Conservation (phyloP, 2,888 invertebrate genomes). For the Pyralis farinalis region DNA sequence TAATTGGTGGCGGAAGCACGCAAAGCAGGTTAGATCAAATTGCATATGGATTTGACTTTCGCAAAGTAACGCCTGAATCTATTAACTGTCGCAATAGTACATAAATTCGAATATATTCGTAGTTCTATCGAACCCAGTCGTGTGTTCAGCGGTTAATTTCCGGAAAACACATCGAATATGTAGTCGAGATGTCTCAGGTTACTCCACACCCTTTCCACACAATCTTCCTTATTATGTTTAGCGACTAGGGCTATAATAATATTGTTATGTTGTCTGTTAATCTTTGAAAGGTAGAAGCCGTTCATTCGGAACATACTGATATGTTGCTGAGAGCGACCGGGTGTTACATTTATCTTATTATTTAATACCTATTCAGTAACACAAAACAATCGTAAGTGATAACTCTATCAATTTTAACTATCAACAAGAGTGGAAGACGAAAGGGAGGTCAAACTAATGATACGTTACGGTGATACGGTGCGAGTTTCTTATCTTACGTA, state of each 20-base stretch:
- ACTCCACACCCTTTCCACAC: conserved; percentile 10
- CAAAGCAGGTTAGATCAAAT: no score
- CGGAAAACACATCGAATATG: conserved; percentile 15
- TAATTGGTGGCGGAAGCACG: no score
- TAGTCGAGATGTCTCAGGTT: conserved; percentile 14
- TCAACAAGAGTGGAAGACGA: conserved; percentile 34
- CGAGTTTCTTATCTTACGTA: conserved; percentile 34
- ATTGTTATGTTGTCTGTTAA: neutral
- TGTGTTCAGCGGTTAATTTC: conserved; percentile 13
- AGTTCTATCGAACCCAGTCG: neutral
- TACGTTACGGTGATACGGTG: conserved; percentile 33
- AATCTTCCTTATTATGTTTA: neutral
- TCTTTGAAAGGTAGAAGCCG: neutral
- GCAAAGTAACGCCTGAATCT: no score
- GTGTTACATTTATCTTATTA: neutral
- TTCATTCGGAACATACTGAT: neutral
- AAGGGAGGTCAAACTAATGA: conserved; percentile 47
- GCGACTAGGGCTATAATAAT: neutral
- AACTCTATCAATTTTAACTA: conserved; percentile 39
- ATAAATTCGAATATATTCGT: no score
- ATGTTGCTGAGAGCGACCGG: neutral
- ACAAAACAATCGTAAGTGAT: neutral
- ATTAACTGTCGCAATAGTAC: no score
- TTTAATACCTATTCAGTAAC: neutral
- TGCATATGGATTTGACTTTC: no score